Base-by-base conservation (phyloP, 2,797 vertebrate genomes). In the Aplochiton taeniatus region DNA sequence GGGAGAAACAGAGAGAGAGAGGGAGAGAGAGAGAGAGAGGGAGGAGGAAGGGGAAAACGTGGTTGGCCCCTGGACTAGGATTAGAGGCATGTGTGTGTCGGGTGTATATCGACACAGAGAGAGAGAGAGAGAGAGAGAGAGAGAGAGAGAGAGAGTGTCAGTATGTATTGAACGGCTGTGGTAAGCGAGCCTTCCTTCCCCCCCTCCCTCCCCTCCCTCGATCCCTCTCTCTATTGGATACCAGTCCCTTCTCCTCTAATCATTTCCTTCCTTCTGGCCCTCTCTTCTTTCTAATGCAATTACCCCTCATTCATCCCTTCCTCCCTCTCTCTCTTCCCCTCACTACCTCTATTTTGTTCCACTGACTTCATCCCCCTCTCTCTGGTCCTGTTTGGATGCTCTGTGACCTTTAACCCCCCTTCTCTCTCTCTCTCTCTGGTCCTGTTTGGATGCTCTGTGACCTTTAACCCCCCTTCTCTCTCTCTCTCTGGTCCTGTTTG, bases 181-280 rank as follows among this genome's bases (percentile, higher is more conserved):
- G 86, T 90, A 90, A 91, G 85, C 87, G 84, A 84, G 74, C 77
- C 78, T 79, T 76, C 81, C 81, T 79, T 78, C 76, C 72, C 75
- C 63, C 17, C 77, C 78, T 78, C 44, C 82, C 78, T 75, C 80
- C 48, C 84, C 62, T 76, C 63, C 57, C 52, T 65, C 59, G 45
- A 11, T 52, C 66, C 58, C 62, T 44, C 63, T 57, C 62, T 79
- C 88, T 85, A 90, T 91, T 73, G 90, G 90, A 90, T 91, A 90
- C 92, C 90, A 91, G 85, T 89, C 86, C 84, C 80, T 87, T 89
- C 85, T 88, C 84, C 82, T 88, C 88, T 92, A 91, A 92, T 92
- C 83, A 90, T 92, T 92, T 92, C 91, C 91, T 92, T 93, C 93
- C 91, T 91, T 87, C 89, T 89, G 82, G 87, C 70, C 84, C 83